Evolutionary conservation across 2,113 vertebrate species (phyloP).

Genomic region (Coracopsis vasa): DNA sequence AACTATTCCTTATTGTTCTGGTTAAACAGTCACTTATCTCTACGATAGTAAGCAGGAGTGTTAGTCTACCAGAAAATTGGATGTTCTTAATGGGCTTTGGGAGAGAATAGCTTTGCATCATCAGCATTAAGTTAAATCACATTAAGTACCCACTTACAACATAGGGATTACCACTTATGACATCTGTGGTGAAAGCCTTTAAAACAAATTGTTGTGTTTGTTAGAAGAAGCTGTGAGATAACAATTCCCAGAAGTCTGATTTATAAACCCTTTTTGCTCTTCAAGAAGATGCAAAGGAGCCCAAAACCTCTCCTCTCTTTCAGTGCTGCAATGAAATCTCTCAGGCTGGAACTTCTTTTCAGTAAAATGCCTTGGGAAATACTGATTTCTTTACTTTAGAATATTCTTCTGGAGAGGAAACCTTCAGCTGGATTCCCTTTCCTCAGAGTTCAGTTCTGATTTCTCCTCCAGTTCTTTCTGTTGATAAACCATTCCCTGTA

Average conservation of each 20-base stretch:
- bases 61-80: slow-evolving; percentile 59
- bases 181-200: slow-evolving; percentile 66
- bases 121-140: slow-evolving; percentile 61
- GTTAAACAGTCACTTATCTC: slow-evolving; percentile 56
- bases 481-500: not conserved
- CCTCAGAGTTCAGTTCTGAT: not conserved
- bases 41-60: slow-evolving; percentile 20
- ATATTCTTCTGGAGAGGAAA: not conserved
- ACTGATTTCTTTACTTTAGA: not conserved
- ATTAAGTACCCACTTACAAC: slow-evolving; percentile 46
- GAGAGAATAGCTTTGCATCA: slow-evolving; percentile 52
- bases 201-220: slow-evolving; percentile 63
- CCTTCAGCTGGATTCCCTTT: not conserved
- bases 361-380: not conserved
- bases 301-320: not conserved
- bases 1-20: slow-evolving; percentile 6
- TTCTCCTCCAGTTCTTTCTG: not conserved
- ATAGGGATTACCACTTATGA: slow-evolving; percentile 51
- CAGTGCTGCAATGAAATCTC: not conserved
- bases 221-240: slow-evolving; percentile 56
- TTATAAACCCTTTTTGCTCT: slow-evolving; percentile 33
- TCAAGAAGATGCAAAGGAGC: not conserved
- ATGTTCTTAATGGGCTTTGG: slow-evolving; percentile 56
- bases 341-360: not conserved
- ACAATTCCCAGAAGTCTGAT: slow-evolving; percentile 45